These are phyloP conservation scores for Ochropacha duplaris DNA, from an alignment of 2,888 invertebrate species.

Conservation along the genomic window DNA sequence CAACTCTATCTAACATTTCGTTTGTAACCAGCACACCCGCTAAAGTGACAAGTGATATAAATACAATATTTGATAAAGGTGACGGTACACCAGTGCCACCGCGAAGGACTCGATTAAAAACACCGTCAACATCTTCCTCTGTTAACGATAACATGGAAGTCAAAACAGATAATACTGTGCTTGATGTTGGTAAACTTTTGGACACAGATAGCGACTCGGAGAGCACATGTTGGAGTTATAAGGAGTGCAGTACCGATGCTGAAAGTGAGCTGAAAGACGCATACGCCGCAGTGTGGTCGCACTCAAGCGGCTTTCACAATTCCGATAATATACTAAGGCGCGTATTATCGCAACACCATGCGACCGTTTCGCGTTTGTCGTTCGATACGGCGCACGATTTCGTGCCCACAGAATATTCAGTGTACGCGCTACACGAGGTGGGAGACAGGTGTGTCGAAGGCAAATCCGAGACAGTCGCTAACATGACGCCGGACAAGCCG, in stretches of 20 bases:
- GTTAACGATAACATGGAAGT: conserved; percentile 49
- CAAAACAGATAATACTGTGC: conserved; percentile 28
- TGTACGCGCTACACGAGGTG: conserved; percentile 73
- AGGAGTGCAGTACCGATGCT: conserved; percentile 63
- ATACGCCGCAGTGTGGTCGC: conserved; percentile 73
- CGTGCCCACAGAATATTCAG: conserved; percentile 58
- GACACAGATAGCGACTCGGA: conserved; percentile 68
- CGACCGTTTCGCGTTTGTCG: conserved; percentile 64
- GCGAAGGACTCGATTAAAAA: conserved; percentile 54
- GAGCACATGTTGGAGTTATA: conserved; percentile 78
- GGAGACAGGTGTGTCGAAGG: conserved; percentile 69
- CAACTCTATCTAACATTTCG: conserved; percentile 54
- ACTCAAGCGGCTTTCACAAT: conserved; percentile 74
- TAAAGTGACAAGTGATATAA: conserved; percentile 37
- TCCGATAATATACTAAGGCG: conserved; percentile 65
- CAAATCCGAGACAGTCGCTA: conserved; percentile 52
- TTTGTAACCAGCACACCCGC: conserved; percentile 65
- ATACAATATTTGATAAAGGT: conserved; percentile 46
- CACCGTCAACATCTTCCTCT: conserved; percentile 46
- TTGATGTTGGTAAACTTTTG: conserved; percentile 35
- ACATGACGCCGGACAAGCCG: conserved; percentile 73
- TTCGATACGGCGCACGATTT: conserved; percentile 71
- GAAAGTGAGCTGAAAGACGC: conserved; percentile 50
- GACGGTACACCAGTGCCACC: conserved; percentile 60
- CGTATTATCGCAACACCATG: conserved; percentile 64